Evolutionary conservation across 92 coral and sea anemone genomes (phyloP).

Genomic region (Nematostella vectensis): DNA sequence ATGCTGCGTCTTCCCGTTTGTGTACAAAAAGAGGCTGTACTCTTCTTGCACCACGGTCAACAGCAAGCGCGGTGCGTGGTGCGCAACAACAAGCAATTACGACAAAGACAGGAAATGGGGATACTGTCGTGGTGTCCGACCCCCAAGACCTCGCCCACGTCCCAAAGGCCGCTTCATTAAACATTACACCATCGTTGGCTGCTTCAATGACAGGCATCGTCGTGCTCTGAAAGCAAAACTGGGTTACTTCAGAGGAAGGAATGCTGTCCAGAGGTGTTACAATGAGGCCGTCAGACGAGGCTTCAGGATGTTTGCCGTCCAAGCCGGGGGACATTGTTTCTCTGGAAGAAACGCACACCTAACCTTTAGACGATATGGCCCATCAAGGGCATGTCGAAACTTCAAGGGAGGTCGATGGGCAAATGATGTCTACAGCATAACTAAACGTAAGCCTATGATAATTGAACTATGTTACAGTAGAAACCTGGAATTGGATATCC

Average conservation of each 20-base stretch:
- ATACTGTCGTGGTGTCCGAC: too few species aligned
- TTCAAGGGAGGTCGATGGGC: slow-evolving; percentile 62
- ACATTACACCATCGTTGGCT: slow-evolving; percentile 54
- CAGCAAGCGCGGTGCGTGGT: too few species aligned
- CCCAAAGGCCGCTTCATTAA: slow-evolving; percentile 29
- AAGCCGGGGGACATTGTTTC: slow-evolving; percentile 57
- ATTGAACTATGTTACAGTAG: too few species aligned
- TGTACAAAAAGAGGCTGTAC: too few species aligned
- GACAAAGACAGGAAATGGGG: too few species aligned
- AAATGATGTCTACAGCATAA: slow-evolving; percentile 52
- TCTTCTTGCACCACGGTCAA: too few species aligned
- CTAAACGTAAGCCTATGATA: slow-evolving; percentile 48
- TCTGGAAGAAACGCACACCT: slow-evolving; percentile 34
- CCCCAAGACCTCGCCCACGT: too few species aligned
- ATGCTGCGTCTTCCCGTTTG: too few species aligned
- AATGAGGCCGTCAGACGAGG: slow-evolving; percentile 39
- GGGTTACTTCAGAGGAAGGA: slow-evolving; percentile 34
- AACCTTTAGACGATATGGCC: slow-evolving; percentile 45
- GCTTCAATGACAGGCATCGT: slow-evolving; percentile 43
- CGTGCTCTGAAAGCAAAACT: slow-evolving; percentile 39
- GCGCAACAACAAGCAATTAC: too few species aligned
- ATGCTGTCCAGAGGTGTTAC: slow-evolving; percentile 43
- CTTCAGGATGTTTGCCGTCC: slow-evolving; percentile 52
- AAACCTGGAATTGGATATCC: too few species aligned
- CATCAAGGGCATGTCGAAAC: slow-evolving; percentile 42